Base-by-base conservation (phyloP, 2,797 vertebrate species). In the Darevskia nairensis region DNA sequence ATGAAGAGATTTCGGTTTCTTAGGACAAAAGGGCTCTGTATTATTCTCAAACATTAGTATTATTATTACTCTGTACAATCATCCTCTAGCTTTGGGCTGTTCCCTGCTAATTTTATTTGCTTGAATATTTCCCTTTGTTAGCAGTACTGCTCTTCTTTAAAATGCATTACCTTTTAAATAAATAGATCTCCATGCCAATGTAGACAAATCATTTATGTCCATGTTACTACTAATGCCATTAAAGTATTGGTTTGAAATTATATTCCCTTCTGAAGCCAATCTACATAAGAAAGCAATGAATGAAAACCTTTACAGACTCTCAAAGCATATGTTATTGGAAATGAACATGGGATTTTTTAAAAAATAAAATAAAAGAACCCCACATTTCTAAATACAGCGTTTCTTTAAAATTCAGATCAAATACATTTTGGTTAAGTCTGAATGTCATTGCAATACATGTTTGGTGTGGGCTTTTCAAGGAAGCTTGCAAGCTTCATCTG, bases 371-470 rank as follows among this genome's bases (percentile, higher is more conserved):
- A 55, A 89, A 81, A 93, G 92, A 94, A 94, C 93, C 91, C 87
- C 82, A 90, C 86, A 90, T 90, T 92, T 90, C 87, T 94, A 90
- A 86, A 95, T 90, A 93, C 86, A 95, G 75, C 11, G 27, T 87
- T 88, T 92, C 71, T 89, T 50, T 69, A 89, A 69, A 85, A 89
- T 92, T 95, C 93, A 84, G 77, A 94, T 94, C 93, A 96, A 95
- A 93, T 81, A 86, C 90, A 90, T 95, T 94, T 95, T 94, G 92
- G 94, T 95, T 95, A 91, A 94, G 90, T 55, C 94, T 96, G 94
- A 95, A 95, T 96, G 95, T 91, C 89, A 96, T 95, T 96, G 94
- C 92, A 95, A 92, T 95, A 89, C 89, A 89, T 76, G 75, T 84
- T 88, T 91, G 86, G 82, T 75, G 77, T 89, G 66, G 85, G 68